phyloP scores from a whole-genome alignment of 1,140 invertebrate species.

The Temnothorax curvispinosus region DNA sequence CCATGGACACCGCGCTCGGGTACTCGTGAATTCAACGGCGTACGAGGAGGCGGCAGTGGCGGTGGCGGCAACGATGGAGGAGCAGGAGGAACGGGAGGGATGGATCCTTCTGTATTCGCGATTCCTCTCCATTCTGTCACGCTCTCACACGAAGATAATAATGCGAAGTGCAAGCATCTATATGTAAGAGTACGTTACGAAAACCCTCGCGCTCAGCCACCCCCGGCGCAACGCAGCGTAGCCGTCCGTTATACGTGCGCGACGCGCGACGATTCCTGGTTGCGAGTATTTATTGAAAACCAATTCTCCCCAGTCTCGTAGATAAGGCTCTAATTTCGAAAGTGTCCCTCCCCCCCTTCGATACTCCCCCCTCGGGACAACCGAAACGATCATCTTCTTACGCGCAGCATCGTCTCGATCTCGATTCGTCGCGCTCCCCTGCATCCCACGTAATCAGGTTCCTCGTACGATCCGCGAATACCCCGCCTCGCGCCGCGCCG shows the following conservation, averaged over 20 bases:
- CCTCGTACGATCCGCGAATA: neutral
- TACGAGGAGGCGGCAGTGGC: neutral
- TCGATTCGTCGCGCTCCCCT: neutral
- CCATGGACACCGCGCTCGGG: conserved; percentile 76
- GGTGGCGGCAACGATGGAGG: neutral
- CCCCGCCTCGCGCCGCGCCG: neutral
- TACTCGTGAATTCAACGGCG: conserved; percentile 54
- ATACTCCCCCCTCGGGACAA: neutral
- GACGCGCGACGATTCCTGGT: neutral
- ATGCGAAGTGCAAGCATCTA: conserved; percentile 51
- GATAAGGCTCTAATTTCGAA: neutral
- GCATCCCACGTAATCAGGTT: neutral
- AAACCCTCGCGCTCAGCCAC: neutral
- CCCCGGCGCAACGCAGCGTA: neutral
- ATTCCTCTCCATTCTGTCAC: conserved; percentile 64
- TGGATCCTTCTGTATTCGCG: conserved; percentile 52
- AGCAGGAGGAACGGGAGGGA: neutral
- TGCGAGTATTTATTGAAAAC: neutral
- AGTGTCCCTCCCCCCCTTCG: neutral
- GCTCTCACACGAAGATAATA: conserved; percentile 60
- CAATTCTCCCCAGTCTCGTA: neutral
- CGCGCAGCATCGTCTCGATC: neutral
- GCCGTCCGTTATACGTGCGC: conserved; percentile 11
- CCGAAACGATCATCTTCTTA: neutral
- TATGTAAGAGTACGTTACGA: conserved; percentile 48